Base-by-base conservation (phyloP, 2,113 vertebrate genomes). In the Corvus moneduloides region DNA sequence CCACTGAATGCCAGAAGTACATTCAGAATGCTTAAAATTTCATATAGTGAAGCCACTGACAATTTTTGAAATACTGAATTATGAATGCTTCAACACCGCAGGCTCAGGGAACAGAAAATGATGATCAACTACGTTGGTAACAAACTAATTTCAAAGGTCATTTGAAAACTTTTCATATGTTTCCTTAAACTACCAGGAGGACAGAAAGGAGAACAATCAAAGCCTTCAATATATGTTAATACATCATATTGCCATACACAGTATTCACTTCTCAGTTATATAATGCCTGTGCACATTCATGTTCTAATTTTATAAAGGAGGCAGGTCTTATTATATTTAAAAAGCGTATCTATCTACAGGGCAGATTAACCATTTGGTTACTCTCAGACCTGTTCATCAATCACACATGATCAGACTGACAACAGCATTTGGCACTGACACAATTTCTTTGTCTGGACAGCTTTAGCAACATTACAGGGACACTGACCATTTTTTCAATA, bases 251-350 rank as follows among this genome's bases (percentile, higher is more conserved):
- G 28, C 84, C 81, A 62, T 79, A 73, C 62, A 75, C 54, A 83
- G 63, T 27, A 83, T 77, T 87, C 82, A 20, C 16, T 93, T 85
- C 59, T 76, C 78, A 77, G 75, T 96, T 93, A 91, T 28, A 71
- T 90, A 96, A 95, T 55, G 46, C 81, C 84, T 80, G 41, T 83
- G 78, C 74, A 94, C 43, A 79, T 74, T 79, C 87, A 55, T 32
- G 43, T 94, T 84, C 94, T 96, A 93, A 95, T 88, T 96, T 93
- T 94, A 91, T 56, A 83, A 43, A 71, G 69, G 82, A 96, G 72
- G 78, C 74, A 90, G 55, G 55, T 87, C 55, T 84, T 89, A 39
- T 41, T 84, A 28, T 46, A 87, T 30, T 32, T 68, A 52, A 80
- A 66, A 39, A 94, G 26, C 32, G 44, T 16, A 58, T 73, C 43